Evolutionary conservation across 2,888 invertebrate species (phyloP).

Genomic region (Drosophila ustulata): DNA sequence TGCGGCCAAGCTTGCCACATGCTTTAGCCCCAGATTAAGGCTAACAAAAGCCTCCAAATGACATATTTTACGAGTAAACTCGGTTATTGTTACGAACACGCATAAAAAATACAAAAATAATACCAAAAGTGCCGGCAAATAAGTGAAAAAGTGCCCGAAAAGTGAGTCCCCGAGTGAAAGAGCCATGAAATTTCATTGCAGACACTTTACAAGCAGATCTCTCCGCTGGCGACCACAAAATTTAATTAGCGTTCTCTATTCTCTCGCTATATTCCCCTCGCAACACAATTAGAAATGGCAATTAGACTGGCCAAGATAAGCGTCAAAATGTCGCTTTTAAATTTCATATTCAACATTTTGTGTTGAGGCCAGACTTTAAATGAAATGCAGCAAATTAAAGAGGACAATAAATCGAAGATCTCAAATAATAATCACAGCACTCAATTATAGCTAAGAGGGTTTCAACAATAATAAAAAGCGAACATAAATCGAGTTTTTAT

Average conservation of each 20-base stretch:
- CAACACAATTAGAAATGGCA: conserved; percentile 32
- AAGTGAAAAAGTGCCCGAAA: conserved; percentile 16
- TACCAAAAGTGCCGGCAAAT: neutral
- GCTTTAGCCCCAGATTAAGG: conserved; percentile 48
- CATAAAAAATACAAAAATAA: conserved; percentile 14
- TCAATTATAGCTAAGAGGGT: neutral
- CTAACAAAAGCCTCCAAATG: conserved; percentile 66
- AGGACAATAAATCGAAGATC: neutral
- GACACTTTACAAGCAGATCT: conserved; percentile 34
- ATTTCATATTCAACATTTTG: conserved; percentile 21
- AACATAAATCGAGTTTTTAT: neutral
- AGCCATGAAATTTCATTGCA: conserved; percentile 72
- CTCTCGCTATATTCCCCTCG: conserved; percentile 3
- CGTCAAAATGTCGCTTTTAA: conserved; percentile 34
- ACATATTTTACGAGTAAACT: conserved; percentile 61
- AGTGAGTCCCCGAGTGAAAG: conserved; percentile 17
- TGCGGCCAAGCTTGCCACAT: conserved; percentile 34
- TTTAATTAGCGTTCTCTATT: conserved; percentile 56
- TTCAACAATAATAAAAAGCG: neutral
- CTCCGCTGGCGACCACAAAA: conserved; percentile 57
- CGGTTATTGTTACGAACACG: conserved; percentile 54
- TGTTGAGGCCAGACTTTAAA: conserved; percentile 10
- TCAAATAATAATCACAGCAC: conserved; percentile 7
- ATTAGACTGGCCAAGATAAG: conserved; percentile 46
- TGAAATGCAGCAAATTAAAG: neutral